Conservation (phyloP, 2,797 vertebrate species). For the Gobio occitaniae region DNA sequence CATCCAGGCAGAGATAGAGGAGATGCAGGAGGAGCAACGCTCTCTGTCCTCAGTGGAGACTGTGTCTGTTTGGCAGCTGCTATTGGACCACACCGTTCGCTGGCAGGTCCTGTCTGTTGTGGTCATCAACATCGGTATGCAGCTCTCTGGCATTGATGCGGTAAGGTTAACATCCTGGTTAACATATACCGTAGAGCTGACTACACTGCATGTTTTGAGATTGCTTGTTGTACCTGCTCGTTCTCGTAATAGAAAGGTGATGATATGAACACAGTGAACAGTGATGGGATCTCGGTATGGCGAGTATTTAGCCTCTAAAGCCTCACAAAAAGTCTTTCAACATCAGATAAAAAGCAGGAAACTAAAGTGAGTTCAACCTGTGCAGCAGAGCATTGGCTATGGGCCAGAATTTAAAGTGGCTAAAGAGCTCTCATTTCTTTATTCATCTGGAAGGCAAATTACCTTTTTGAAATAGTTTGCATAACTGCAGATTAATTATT, state of each 20-base stretch:
- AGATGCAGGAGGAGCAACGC: conserved; percentile 89
- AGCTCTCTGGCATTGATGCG: conserved; percentile 91
- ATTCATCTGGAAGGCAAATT: conserved; percentile 42
- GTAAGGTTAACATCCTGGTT: conserved; percentile 74
- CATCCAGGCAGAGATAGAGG: conserved; percentile 85
- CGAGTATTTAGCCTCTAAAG: background rate
- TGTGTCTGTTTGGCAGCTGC: conserved; percentile 79
- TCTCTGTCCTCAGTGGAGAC: conserved; percentile 81
- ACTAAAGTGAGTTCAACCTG: background rate
- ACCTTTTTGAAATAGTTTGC: conserved; percentile 61
- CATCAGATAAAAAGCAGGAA: conserved; percentile 3
- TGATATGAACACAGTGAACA: conserved; percentile 1
- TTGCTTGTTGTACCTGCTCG: background rate
- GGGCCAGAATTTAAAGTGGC: background rate
- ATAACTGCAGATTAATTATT: conserved; percentile 69
- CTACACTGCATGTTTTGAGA: background rate
- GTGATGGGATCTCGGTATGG: background rate
- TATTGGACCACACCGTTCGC: conserved; percentile 78
- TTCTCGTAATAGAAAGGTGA: background rate
- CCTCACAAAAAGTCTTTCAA: conserved; percentile 8
- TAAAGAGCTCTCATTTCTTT: conserved; percentile 15
- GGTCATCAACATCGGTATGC: conserved; percentile 91
- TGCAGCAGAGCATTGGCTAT: background rate
- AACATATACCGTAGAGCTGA: conserved; percentile 25
- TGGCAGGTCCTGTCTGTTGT: conserved; percentile 87